phyloP scores from a whole-genome alignment of 2,113 vertebrate genomes.

The Vimba vimba region DNA sequence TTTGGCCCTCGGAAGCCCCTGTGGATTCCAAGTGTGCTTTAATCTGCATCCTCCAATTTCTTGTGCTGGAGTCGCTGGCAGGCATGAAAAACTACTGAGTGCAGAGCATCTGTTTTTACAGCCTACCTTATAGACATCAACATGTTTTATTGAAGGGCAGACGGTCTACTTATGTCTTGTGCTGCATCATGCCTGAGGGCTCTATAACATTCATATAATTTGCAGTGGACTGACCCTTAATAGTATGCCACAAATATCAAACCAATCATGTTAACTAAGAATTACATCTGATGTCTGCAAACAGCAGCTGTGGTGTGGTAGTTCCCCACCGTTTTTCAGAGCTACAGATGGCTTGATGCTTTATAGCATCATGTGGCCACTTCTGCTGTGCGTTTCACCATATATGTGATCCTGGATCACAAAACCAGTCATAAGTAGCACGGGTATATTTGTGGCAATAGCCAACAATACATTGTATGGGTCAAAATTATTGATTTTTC shows the following conservation, averaged over 20 bases:
- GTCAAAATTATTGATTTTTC: no score
- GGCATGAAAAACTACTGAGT: constrained; percentile 41
- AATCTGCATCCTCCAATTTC: neutral
- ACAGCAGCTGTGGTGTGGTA: constrained; percentile 35
- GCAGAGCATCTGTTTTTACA: constrained; percentile 60
- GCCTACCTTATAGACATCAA: constrained; percentile 24
- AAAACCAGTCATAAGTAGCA: no score
- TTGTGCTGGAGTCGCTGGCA: neutral
- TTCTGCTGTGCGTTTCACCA: neutral
- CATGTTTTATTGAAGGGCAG: constrained; percentile 39
- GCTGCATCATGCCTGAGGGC: constrained; percentile 20
- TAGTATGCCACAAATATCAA: constrained; percentile 61
- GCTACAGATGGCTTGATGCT: neutral
- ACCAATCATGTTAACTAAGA: constrained; percentile 47
- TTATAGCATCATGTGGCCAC: constrained; percentile 34
- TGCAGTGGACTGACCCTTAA: constrained; percentile 45
- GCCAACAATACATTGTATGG: no score
- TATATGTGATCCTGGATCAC: neutral
- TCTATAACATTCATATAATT: constrained; percentile 58
- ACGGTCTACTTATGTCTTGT: constrained; percentile 15
- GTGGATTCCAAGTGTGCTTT: neutral
- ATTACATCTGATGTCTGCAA: constrained; percentile 39
- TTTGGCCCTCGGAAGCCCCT: neutral
- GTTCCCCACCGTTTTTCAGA: neutral
- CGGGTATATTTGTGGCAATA: no score